These are phyloP conservation scores for Chaetodon auriga DNA, from an alignment of 2,113 vertebrate genomes.

Conservation along the genomic window DNA sequence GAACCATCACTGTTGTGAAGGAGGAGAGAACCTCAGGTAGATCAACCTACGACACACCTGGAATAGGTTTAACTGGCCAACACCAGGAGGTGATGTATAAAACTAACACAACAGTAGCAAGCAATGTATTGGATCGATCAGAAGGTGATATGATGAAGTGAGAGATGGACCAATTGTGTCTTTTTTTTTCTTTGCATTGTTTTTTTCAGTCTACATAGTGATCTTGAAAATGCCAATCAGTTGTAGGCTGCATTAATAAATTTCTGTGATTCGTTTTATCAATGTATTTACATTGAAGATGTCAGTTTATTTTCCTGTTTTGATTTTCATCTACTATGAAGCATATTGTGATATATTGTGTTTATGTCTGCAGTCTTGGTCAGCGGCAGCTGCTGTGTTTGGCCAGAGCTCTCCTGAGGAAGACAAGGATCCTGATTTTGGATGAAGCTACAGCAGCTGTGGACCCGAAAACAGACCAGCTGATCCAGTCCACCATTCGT, in stretches of 20 bases:
- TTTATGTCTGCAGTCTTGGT: conserved; percentile 82
- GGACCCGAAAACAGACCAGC: conserved; percentile 87
- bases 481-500: conserved; percentile 86
- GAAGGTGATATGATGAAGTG: neutral
- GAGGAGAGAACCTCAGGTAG: conserved; percentile 89
- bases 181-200: neutral
- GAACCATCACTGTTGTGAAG: conserved; percentile 85
- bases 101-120: no score
- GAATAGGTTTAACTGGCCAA: neutral
- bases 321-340: no score
- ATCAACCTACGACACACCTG: neutral
- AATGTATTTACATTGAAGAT: no score
- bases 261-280: neutral
- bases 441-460: conserved; percentile 92
- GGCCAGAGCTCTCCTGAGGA: conserved; percentile 88
- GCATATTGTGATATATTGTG: neutral
- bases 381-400: conserved; percentile 91
- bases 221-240: neutral
- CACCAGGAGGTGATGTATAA: no score
- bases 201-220: neutral
- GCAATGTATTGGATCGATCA: neutral
- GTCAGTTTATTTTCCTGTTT: neutral
- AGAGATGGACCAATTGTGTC: neutral
- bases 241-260: neutral
- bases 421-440: conserved; percentile 88